Conservation (phyloP, 2,888 invertebrate genomes). For the Ichneumon xanthorius region DNA sequence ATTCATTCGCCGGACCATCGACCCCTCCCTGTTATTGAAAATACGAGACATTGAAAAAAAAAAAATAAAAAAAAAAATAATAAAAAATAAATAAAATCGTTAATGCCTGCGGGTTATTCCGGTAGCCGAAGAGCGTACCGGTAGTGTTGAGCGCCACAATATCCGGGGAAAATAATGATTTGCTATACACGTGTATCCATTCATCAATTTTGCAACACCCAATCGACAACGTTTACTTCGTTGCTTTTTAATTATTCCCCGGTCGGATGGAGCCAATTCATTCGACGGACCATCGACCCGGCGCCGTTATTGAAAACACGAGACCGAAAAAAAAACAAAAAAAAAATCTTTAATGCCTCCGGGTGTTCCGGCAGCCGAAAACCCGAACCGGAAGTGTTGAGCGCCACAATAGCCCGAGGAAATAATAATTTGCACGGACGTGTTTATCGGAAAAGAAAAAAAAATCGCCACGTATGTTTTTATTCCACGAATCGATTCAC, state of each 20-base stretch:
- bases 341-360: background rate
- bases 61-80: background rate
- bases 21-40: no score
- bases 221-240: background rate
- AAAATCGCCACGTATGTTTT: background rate
- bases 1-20: no score
- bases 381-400: background rate
- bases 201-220: background rate
- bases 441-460: background rate
- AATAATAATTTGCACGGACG: background rate
- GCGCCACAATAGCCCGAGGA: background rate
- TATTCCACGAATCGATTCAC: slow-evolving; percentile 27
- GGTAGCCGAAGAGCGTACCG: background rate
- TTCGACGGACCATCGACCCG: background rate
- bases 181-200: background rate
- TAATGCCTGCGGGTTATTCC: background rate
- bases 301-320: background rate
- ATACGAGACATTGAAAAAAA: background rate
- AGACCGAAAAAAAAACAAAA: background rate
- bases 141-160: background rate
- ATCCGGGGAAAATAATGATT: background rate
- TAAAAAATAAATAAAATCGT: slow-evolving; percentile 16
- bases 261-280: background rate
- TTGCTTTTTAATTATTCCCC: background rate
- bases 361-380: background rate